phyloP scores from a whole-genome alignment of 2,113 vertebrate species.

The Perca schrenkii region DNA sequence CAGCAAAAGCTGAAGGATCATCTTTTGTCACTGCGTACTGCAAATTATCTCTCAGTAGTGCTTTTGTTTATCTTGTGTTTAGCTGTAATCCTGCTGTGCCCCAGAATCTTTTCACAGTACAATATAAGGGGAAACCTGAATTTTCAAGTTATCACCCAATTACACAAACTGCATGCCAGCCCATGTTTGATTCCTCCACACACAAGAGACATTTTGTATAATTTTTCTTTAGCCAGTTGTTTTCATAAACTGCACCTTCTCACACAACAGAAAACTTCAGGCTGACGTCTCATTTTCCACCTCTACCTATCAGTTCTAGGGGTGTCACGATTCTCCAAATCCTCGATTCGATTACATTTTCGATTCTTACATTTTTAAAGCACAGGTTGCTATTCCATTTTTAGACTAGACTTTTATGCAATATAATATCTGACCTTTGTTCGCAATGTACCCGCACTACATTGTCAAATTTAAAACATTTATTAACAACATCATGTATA shows the following conservation, averaged over 20 bases:
- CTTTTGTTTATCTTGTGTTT: slow-evolving; percentile 35
- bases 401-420: too few species aligned
- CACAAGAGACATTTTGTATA: slow-evolving; percentile 5
- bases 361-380: too few species aligned
- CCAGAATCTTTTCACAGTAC: slow-evolving; percentile 23
- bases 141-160: slow-evolving; percentile 30
- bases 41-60: slow-evolving; percentile 27
- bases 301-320: slow-evolving; percentile 12
- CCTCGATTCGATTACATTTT: too few species aligned
- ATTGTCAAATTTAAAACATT: too few species aligned
- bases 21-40: background rate
- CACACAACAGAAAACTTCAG: slow-evolving; percentile 1
- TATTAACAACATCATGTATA: too few species aligned
- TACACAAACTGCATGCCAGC: slow-evolving; percentile 36
- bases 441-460: too few species aligned
- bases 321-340: too few species aligned
- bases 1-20: slow-evolving; percentile 12
- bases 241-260: slow-evolving; percentile 30
- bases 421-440: too few species aligned
- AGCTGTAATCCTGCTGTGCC: slow-evolving; percentile 21
- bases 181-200: slow-evolving; percentile 26
- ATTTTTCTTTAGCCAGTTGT: background rate
- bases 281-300: slow-evolving; percentile 4
- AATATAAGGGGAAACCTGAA: slow-evolving; percentile 25
- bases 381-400: too few species aligned